Evolutionary conservation across 2,797 vertebrate genomes (phyloP).

Genomic region (Aotus griseimembra): DNA sequence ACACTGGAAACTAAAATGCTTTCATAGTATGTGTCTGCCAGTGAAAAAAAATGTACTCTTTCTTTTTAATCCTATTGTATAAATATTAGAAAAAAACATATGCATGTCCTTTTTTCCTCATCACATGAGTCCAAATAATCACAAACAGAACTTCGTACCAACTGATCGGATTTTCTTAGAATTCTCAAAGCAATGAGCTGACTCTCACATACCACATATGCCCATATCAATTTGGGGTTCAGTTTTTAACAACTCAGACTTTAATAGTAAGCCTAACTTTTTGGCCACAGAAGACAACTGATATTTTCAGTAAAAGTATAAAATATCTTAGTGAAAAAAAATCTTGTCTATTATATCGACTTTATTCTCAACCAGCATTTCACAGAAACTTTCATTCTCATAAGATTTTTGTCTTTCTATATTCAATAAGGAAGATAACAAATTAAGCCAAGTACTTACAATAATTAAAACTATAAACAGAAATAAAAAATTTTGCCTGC

Average conservation of each 20-base stretch:
- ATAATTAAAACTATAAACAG: slow-evolving; percentile 32
- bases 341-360: background rate
- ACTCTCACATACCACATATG: background rate
- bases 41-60: background rate
- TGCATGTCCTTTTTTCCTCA: background rate
- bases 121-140: background rate
- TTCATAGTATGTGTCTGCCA: background rate
- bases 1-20: background rate
- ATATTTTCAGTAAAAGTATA: background rate
- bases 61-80: background rate
- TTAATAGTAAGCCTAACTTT: background rate
- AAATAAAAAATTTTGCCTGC: background rate
- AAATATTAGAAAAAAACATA: slow-evolving; percentile 7
- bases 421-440: slow-evolving; percentile 37
- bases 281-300: background rate
- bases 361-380: background rate
- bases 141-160: background rate
- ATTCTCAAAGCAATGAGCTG: background rate
- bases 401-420: background rate
- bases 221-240: background rate
- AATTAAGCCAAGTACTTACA: background rate
- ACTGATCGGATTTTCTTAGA: background rate
- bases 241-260: background rate
- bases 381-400: background rate
- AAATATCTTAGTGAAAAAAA: background rate